phyloP scores from a whole-genome alignment of 2,797 vertebrate species.

The Anabacerthia variegaticeps region DNA sequence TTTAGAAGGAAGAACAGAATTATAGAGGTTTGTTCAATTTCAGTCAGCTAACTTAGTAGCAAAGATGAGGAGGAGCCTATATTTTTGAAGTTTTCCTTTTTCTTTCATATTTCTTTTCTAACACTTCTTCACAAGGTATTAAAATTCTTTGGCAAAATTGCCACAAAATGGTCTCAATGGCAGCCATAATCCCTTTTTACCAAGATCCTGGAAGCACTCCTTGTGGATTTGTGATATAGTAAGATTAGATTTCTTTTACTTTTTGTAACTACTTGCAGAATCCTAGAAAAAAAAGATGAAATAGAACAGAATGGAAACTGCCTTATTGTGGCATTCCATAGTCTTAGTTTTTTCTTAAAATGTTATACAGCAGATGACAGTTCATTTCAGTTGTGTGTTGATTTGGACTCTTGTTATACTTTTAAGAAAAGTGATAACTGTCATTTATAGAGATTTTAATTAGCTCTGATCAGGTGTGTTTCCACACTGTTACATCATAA shows the following conservation, averaged over 20 bases:
- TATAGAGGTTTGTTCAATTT: not conserved
- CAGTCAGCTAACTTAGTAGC: not conserved
- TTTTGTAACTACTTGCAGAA: not conserved
- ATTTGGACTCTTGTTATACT: not conserved
- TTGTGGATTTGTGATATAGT: not conserved
- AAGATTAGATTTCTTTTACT: not conserved
- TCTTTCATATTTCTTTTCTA: not conserved
- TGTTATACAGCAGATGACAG: not conserved
- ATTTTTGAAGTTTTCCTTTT: not conserved
- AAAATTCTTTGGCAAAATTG: not conserved
- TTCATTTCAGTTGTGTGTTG: not conserved
- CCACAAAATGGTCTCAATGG: not conserved
- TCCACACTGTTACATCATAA: not conserved
- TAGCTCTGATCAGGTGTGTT: not conserved
- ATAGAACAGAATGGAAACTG: not conserved
- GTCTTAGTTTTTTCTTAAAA: not conserved
- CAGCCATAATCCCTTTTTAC: not conserved
- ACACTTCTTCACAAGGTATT: not conserved
- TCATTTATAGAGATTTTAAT: not conserved
- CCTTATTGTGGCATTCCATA: not conserved
- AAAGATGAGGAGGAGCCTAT: not conserved
- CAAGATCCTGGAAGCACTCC: not conserved
- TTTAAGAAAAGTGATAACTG: not conserved
- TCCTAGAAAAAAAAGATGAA: not conserved
- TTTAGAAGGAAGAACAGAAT: not conserved